A percentile compares a stretch with the other conserved stretches of the same genome.
These are phyloP conservation scores for Pollenia angustigena DNA, from an alignment of 2,888 invertebrate species.

Conservation along the genomic window DNA sequence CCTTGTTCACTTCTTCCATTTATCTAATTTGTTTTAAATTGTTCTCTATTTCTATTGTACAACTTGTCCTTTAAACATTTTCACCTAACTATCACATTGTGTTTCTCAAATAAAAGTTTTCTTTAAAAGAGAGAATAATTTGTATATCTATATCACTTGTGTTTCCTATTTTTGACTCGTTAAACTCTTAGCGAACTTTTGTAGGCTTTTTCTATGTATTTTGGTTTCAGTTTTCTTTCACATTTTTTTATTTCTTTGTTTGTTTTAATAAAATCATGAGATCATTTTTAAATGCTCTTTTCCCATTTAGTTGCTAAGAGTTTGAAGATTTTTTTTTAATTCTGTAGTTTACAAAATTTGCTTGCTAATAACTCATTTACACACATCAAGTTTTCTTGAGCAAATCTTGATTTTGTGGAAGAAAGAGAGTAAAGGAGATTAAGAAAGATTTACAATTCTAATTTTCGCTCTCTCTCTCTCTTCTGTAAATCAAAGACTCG, in stretches of 20 bases:
- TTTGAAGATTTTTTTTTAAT: constrained; percentile 8
- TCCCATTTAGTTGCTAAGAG: neutral
- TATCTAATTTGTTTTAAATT: constrained; percentile 24
- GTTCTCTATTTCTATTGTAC: constrained; percentile 28
- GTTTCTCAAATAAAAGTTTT: constrained; percentile 49
- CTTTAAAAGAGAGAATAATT: constrained; percentile 3
- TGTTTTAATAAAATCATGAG: constrained; percentile 44
- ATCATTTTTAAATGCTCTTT: constrained; percentile 66
- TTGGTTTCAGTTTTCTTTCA: constrained; percentile 33
- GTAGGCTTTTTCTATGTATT: neutral
- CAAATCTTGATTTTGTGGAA: no score
- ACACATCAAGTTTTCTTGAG: no score
- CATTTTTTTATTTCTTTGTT: neutral
- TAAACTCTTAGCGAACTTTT: constrained; percentile 6
- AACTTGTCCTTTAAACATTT: constrained; percentile 45
- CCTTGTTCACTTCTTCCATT: constrained; percentile 47
- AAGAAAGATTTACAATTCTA: no score
- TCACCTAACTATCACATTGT: constrained; percentile 70
- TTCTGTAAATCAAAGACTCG: no score
- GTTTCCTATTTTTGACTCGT: neutral
- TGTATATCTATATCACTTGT: neutral
- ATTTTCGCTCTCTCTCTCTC: no score
- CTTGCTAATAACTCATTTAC: neutral
- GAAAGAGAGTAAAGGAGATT: no score
- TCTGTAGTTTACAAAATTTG: neutral